Evolutionary conservation across 2,797 vertebrate genomes (phyloP).

Genomic region (Coranthus polyacanthus): DNA sequence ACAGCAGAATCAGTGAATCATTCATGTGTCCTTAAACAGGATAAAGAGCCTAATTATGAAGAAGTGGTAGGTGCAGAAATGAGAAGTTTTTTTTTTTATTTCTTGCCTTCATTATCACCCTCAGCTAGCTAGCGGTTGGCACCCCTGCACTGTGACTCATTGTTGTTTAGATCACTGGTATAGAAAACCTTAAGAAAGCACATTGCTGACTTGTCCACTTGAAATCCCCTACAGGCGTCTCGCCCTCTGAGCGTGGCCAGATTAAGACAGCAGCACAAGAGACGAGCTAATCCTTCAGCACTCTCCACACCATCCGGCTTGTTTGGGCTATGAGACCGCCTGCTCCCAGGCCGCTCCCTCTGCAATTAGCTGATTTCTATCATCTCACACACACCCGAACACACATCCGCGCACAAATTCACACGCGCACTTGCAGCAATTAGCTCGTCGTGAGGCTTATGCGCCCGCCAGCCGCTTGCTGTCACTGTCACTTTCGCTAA

Average conservation of each 20-base stretch:
- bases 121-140: conserved; percentile 22
- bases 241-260: conserved; percentile 52
- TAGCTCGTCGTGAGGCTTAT: conserved; percentile 64
- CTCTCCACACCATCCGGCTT: conserved; percentile 55
- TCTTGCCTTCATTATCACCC: conserved; percentile 56
- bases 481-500: conserved; percentile 81
- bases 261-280: conserved; percentile 68
- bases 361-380: conserved; percentile 73
- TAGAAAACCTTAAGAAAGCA: conserved; percentile 54
- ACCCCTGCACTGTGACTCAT: conserved; percentile 47
- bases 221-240: conserved; percentile 58
- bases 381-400: conserved; percentile 28
- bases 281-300: conserved; percentile 73
- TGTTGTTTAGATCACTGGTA: conserved; percentile 39
- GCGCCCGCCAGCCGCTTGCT: conserved; percentile 67
- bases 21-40: conserved; percentile 47
- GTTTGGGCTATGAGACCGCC: conserved; percentile 67
- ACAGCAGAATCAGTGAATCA: conserved; percentile 44
- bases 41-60: conserved; percentile 54
- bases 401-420: conserved; percentile 9
- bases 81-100: conserved; percentile 28
- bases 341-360: conserved; percentile 50
- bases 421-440: conserved; percentile 62
- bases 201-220: conserved; percentile 76
- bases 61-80: conserved; percentile 39